These are phyloP conservation scores for human (Homo sapiens) DNA, from an alignment of 2,113 vertebrate species.

Conservation along the genomic window GRCh38 chr6:74212501-74213000, in stretches of 20 bases:
- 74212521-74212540: neutral
- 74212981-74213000: neutral
- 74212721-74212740: neutral
- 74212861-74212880: neutral
- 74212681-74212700: neutral
- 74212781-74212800: neutral
- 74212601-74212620: neutral
- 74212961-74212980: neutral
- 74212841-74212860: neutral
- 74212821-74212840: neutral
- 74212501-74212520: neutral
- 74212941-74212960: neutral
- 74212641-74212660: slow-evolving; percentile 5
- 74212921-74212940: neutral
- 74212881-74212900: neutral
- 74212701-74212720: neutral
- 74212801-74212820: neutral
- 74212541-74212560: neutral
- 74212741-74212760: neutral
- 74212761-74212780: neutral
- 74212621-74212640: neutral
- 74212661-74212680: neutral
- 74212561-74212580: neutral
- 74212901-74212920: neutral
- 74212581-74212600: neutral